phyloP scores from a whole-genome alignment of 2,797 vertebrate genomes.

The Sebastes trivittatus region DNA sequence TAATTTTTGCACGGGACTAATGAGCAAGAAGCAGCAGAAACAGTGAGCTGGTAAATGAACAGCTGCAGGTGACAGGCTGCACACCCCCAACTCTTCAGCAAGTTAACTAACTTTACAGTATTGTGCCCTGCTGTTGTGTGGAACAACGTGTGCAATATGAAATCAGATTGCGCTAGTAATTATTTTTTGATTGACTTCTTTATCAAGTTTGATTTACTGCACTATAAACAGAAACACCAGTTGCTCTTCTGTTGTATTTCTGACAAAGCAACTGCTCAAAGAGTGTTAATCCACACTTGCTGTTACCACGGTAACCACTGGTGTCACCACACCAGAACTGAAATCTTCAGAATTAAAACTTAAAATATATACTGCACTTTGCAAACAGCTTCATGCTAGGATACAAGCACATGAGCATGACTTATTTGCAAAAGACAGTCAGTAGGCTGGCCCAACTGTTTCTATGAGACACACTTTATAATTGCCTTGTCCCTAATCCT shows the following conservation, averaged over 20 bases:
- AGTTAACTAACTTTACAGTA: not conserved
- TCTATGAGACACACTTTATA: slow-evolving; percentile 37
- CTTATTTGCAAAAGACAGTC: slow-evolving; percentile 7
- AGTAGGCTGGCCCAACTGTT: slow-evolving; percentile 19
- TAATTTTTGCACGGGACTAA: not conserved
- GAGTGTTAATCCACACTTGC: not conserved
- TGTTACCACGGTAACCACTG: not conserved
- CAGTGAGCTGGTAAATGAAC: not conserved
- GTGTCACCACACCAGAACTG: not conserved
- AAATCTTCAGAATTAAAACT: not conserved
- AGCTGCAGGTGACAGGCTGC: not conserved
- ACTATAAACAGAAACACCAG: not conserved
- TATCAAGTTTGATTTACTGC: not conserved
- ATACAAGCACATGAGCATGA: not conserved
- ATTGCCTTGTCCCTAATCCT: slow-evolving; percentile 52
- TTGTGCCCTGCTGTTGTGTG: not conserved
- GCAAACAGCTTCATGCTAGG: not conserved
- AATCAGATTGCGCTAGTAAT: not conserved
- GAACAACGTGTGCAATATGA: not conserved
- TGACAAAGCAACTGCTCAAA: not conserved
- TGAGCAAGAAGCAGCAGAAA: not conserved
- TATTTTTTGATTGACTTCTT: not conserved
- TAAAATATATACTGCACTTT: not conserved
- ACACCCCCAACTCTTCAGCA: not conserved
- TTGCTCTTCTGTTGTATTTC: not conserved